Evolutionary conservation across 2,113 vertebrate species (phyloP), one percentile per base, ranked within the genome.

Genomic region (Spilogale gracilis): DNA sequence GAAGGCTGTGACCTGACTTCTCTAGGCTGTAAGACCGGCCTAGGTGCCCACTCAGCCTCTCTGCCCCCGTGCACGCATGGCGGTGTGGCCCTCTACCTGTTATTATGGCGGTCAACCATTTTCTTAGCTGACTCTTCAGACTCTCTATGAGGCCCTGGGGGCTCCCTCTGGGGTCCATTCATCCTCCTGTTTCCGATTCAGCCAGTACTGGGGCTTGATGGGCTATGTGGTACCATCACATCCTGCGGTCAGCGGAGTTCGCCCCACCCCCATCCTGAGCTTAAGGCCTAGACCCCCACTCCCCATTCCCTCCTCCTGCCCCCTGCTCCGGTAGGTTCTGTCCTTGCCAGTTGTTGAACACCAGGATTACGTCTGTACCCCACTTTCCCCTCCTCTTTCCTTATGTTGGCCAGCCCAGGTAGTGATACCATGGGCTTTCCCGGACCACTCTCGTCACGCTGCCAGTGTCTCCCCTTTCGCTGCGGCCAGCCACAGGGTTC

Each of bases 11-110:
- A 23, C 88, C 63, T 88, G 88, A 69, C 43, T n/a, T 71, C 50
- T 82, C 11, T 9, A 80, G 95, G 43, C 50, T 83, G 21, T 10
- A 10, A 27, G 83, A 32, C 17, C 20, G 4, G 50, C 81, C 73
- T 69, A 50, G 25, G n/a, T 63, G 30, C 79, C 67, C 11, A 13
- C 9, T 5, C 0, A 1, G 12, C 52, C 30, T 27, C 58, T 12
- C 25, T 4, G 2, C 27, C 45, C 50, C 52, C 3, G 0, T 23
- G 6, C 21, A 18, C 3, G 3, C 20, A 21, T 14, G 50, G 21
- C 56, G 69, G 74, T 54, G 10, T 54, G 76, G 23, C 13, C 14
- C 17, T 25, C 45, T 11, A 38, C n/a, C 38, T 4, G 0, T 63
- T 60, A 30, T 23, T 45, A 38, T 54, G 23, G 52, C 23, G 18